Evolutionary conservation across 2,113 vertebrate species (phyloP).

Genomic region (Labeo rohita): DNA sequence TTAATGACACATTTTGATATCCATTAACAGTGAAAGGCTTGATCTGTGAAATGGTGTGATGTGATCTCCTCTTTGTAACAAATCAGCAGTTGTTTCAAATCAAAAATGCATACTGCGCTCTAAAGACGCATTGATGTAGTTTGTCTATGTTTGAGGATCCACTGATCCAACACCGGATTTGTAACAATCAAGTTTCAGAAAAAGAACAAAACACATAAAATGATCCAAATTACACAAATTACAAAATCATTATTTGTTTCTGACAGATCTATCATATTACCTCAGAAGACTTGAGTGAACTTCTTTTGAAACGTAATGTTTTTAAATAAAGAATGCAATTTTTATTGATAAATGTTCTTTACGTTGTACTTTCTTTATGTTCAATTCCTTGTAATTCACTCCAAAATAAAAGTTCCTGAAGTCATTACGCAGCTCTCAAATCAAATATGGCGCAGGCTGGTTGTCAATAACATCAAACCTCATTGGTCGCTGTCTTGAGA

Average conservation of each 20-base stretch:
- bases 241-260: too few relatives aligned
- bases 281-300: too few relatives aligned
- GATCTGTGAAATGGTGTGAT: slow-evolving; percentile 24
- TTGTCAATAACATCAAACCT: not conserved
- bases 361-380: not conserved
- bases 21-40: slow-evolving; percentile 12
- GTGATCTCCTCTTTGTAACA: slow-evolving; percentile 39
- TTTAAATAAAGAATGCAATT: not conserved
- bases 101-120: not conserved
- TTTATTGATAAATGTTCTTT: not conserved
- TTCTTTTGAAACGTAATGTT: too few relatives aligned
- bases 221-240: too few relatives aligned
- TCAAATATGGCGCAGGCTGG: not conserved
- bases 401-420: not conserved
- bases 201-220: not conserved
- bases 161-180: not conserved
- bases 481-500: not conserved
- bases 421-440: not conserved
- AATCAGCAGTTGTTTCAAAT: slow-evolving; percentile 25
- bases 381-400: not conserved
- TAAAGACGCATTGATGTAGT: not conserved
- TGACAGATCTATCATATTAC: too few relatives aligned
- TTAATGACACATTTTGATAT: slow-evolving; percentile 56
- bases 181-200: not conserved
- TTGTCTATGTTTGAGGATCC: not conserved